A percentile compares a stretch with the other conserved stretches of the same genome.
phyloP scores from a whole-genome alignment of 2,113 vertebrate genomes.

The Tyto alba region DNA sequence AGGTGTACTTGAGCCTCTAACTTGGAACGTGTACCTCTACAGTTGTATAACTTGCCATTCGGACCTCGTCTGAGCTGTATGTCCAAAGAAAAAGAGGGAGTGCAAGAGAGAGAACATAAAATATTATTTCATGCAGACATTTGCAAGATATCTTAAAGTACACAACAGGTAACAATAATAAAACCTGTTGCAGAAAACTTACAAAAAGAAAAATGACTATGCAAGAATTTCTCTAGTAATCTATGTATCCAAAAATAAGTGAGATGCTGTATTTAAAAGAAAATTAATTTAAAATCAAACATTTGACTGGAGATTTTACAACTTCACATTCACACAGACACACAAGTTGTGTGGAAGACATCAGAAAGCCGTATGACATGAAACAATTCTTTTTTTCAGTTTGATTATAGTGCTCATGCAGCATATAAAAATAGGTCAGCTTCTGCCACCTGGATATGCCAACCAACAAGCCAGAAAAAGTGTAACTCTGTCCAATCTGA shows the following conservation, averaged over 20 bases:
- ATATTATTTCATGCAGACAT: background rate
- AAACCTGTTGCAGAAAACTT: background rate
- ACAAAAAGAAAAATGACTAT: background rate
- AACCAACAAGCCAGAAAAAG: background rate
- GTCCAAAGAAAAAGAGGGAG: background rate
- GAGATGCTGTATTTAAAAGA: background rate
- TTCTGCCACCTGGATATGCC: background rate
- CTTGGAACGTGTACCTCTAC: background rate
- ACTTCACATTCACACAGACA: background rate
- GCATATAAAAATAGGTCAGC: background rate
- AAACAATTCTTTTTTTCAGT: background rate
- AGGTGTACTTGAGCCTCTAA: background rate
- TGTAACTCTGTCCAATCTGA: background rate
- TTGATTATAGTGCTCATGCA: background rate
- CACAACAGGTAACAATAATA: background rate
- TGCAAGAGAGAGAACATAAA: background rate
- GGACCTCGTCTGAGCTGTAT: background rate
- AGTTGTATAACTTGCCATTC: background rate
- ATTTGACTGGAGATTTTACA: background rate
- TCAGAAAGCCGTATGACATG: background rate
- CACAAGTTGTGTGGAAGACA: background rate
- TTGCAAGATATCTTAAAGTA: background rate
- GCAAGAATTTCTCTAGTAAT: background rate
- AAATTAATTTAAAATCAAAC: background rate
- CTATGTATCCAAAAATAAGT: background rate